Base-by-base conservation (phyloP, 2,113 vertebrate genomes). In the Sardina pilchardus region DNA sequence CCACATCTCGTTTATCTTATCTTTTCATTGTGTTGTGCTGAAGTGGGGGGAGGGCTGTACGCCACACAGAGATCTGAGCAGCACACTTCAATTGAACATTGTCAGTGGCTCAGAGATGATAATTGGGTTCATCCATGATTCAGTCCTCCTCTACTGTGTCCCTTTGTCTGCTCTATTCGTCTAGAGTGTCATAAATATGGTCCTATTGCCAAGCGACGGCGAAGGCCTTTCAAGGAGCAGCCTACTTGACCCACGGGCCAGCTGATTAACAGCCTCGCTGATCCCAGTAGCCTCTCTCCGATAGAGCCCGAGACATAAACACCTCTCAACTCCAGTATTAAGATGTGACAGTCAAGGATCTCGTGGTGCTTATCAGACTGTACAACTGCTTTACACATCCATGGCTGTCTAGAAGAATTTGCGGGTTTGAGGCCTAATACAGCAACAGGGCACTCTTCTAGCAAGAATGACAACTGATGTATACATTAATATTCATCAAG, bases 81-180 rank as follows among this genome's bases (percentile, higher is more conserved):
- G 19, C 53, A 67, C 80, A 85, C 45, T 63, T 86, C 39, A 67
- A 82, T 67, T 47, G 81, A 36, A 34, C 71, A 36, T 81, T 88
- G 50, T 88, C 67, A 53, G 14, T 44, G 56, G 34, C 44, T 83
- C 63, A 84, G 81, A 82, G 45, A 87, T 90, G 85, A 91, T 89
- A 82, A 86, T 88, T 47, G 81, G 86, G 87, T 90, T 21, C 82
- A 44, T 78, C 71, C 36, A 34, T 78, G 71, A 78, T 36, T 78
- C 71, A 78, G 63, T 30, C 63, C 9, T 71, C 10, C 30, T 36
- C 30, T 21, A 14, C 50, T 10, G 63, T 30, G 63, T 30, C 63
- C 34, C 34, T 78, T 78, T 78, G 71, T 78, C 71, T 78, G 30
- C 10, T 78, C 71, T 14, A 14, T 36, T 78, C 30, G 16, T 78